Evolutionary conservation across 2,888 invertebrate genomes (phyloP).

Genomic region (Mesorhabditis sp.): DNA sequence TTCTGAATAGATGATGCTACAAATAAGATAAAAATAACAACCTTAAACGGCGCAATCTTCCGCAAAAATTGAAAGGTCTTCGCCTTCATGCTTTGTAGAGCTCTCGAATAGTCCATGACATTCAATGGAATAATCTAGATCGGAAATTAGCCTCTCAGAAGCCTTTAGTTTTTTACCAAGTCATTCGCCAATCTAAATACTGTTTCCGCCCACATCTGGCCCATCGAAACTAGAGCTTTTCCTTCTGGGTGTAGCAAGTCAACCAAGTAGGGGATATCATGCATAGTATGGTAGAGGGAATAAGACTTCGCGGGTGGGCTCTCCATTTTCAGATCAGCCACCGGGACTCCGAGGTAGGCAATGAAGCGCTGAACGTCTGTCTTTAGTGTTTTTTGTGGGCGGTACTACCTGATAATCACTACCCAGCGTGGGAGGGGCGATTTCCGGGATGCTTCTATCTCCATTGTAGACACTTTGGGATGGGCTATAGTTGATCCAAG

Average conservation of each 20-base stretch:
- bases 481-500: slow-evolving; percentile 27
- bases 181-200: slow-evolving; percentile 27
- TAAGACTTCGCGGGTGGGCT: slow-evolving; percentile 25
- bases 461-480: background rate
- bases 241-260: slow-evolving; percentile 20
- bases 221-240: slow-evolving; percentile 18
- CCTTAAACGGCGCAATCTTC: background rate
- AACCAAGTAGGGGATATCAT: background rate
- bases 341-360: slow-evolving; percentile 26
- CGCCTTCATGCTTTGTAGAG: slow-evolving; percentile 9
- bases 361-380: slow-evolving; percentile 24
- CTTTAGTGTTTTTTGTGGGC: background rate
- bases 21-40: too few species aligned
- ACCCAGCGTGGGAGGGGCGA: slow-evolving; percentile 28
- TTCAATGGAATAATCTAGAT: slow-evolving; percentile 30
- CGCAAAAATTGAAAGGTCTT: slow-evolving; percentile 1
- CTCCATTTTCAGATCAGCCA: slow-evolving; percentile 32
- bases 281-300: slow-evolving; percentile 37
- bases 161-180: slow-evolving; percentile 12
- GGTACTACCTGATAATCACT: slow-evolving; percentile 29
- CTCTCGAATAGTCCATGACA: slow-evolving; percentile 23
- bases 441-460: slow-evolving; percentile 28
- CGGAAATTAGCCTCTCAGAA: background rate
- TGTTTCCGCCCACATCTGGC: slow-evolving; percentile 25
- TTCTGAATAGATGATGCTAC: slow-evolving; percentile 13